These are phyloP conservation scores for Auanema freiburgensis DNA, from an alignment of 2,888 invertebrate genomes.

Conservation along the genomic window DNA sequence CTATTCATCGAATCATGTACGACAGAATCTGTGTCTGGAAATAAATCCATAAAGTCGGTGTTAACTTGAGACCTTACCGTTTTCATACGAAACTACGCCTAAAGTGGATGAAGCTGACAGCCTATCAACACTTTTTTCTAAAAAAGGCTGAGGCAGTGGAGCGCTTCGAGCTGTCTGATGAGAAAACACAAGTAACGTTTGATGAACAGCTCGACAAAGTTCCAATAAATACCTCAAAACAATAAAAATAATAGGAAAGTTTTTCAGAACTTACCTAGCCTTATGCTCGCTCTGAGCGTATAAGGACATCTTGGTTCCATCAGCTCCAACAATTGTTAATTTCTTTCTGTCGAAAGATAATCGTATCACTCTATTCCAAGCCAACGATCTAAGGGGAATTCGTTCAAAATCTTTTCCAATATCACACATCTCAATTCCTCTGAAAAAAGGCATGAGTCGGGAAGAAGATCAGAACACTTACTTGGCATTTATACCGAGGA, in stretches of 20 bases:
- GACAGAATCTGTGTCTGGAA: constrained; percentile 18
- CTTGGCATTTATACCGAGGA: constrained; percentile 85
- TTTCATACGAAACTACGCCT: neutral
- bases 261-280: constrained; percentile 75
- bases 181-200: constrained; percentile 78
- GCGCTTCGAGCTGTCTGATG: constrained; percentile 38
- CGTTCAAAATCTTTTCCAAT: constrained; percentile 65
- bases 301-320: constrained; percentile 74
- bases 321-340: constrained; percentile 80
- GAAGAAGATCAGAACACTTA: constrained; percentile 7
- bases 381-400: constrained; percentile 76
- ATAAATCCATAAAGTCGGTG: neutral
- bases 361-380: constrained; percentile 94
- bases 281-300: constrained; percentile 91
- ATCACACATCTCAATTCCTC: constrained; percentile 59
- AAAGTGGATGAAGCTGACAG: constrained; percentile 27
- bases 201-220: constrained; percentile 86
- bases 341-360: constrained; percentile 73
- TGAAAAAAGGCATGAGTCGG: constrained; percentile 13
- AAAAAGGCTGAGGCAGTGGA: constrained; percentile 34
- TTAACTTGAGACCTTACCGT: constrained; percentile 13
- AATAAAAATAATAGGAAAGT: neutral
- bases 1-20: constrained; percentile 37
- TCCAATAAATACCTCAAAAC: constrained; percentile 76
- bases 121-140: constrained; percentile 43